phyloP scores from a whole-genome alignment of 2,113 vertebrate species.

The Poeciliopsis occidentalis region DNA sequence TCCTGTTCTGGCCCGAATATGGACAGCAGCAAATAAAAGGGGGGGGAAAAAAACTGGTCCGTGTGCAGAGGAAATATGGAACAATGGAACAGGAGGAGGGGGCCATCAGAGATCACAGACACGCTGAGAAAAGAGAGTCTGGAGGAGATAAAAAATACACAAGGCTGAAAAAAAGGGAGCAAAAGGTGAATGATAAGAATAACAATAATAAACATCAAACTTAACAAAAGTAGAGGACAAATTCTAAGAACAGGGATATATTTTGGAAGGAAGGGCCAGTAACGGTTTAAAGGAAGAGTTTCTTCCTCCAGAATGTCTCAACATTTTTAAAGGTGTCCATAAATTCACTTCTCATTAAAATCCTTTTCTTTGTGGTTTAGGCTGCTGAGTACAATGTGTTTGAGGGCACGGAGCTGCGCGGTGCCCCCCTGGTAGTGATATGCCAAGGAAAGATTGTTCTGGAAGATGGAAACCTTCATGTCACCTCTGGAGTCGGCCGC shows the following conservation, averaged over 20 bases:
- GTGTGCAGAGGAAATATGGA: slow-evolving; percentile 68
- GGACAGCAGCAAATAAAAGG: slow-evolving; percentile 55
- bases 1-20: slow-evolving; percentile 74
- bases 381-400: slow-evolving; percentile 96
- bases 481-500: slow-evolving; percentile 88
- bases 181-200: neutral
- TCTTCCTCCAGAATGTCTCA: neutral
- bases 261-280: slow-evolving; percentile 2
- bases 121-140: slow-evolving; percentile 41
- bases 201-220: neutral
- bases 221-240: slow-evolving; percentile 5
- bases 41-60: neutral
- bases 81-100: slow-evolving; percentile 67
- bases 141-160: slow-evolving; percentile 13
- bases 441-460: slow-evolving; percentile 96
- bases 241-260: neutral
- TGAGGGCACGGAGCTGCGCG: slow-evolving; percentile 95
- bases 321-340: neutral
- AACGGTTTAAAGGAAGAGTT: slow-evolving; percentile 1
- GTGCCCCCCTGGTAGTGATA: slow-evolving; percentile 90
- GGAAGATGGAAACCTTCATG: slow-evolving; percentile 92
- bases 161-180: neutral
- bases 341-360: neutral
- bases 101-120: slow-evolving; percentile 50
- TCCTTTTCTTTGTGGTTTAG: slow-evolving; percentile 66